phyloP scores from a whole-genome alignment of 2,888 invertebrate genomes.

The Dicyrtoma fusca region DNA sequence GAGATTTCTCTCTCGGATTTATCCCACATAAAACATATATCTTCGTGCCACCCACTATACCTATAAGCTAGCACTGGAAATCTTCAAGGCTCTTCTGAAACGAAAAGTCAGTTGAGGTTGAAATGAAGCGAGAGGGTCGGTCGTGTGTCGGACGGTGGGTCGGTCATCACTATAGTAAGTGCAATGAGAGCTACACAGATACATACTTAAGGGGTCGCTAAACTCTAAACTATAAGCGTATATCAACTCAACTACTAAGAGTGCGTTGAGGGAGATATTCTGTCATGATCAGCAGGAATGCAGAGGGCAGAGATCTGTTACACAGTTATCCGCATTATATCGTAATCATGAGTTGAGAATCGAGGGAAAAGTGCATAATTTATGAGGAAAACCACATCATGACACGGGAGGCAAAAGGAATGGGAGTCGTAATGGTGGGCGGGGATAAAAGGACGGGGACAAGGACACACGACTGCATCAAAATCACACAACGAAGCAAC shows the following conservation, averaged over 20 bases:
- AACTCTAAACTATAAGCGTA: too few species aligned
- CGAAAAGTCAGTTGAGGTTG: neutral
- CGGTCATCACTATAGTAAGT: too few species aligned
- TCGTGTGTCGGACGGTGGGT: neutral
- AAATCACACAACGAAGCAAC: too few species aligned
- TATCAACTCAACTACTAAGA: neutral
- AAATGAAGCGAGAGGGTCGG: slow-evolving; percentile 10
- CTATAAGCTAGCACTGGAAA: neutral
- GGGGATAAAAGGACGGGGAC: too few species aligned
- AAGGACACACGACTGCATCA: too few species aligned
- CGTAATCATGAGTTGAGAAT: slow-evolving; percentile 26
- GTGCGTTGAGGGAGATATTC: neutral
- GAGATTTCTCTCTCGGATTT: neutral
- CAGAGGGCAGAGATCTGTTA: neutral
- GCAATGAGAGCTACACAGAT: too few species aligned
- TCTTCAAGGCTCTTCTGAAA: neutral
- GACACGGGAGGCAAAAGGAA: too few species aligned
- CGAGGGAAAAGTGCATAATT: slow-evolving; percentile 31
- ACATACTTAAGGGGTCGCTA: too few species aligned
- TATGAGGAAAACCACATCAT: slow-evolving; percentile 1
- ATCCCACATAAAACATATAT: neutral
- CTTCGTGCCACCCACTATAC: neutral
- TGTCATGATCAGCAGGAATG: neutral
- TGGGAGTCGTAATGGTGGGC: too few species aligned
- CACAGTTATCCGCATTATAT: neutral